Base-by-base conservation (phyloP, 1,140 invertebrate species). In the Bombus superbus region DNA sequence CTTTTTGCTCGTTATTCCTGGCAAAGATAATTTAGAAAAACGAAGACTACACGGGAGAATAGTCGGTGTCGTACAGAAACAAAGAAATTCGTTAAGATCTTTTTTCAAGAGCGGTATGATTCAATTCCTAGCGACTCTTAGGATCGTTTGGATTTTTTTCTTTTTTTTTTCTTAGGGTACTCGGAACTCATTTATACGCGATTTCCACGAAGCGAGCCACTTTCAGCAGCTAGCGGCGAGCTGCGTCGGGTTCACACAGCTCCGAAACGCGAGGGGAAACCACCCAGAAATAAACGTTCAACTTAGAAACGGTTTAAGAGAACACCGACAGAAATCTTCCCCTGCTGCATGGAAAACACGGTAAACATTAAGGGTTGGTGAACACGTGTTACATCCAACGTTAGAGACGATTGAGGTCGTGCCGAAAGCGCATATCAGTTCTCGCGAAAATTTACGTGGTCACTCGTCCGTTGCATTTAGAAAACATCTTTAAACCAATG, bases 281-380 rank as follows among this genome's bases (percentile, higher is more conserved):
- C 68, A 40, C 59, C 64, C 57, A 85, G 83, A 90, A 90, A 89
- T 88, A 89, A 88, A 87, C 82, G 76, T 80, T 84, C 15, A n/a
- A 11, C 38, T 47, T 28, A 22, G 10, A 40, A 77, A 44, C 68
- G 47, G 35, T n/a, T 68, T 66, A 81, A 78, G 73, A 66, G 81
- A 81, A 75, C 66, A 73, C 57, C 72, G 59, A 78, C 64, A 44
- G 53, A 44, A 79, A 68, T 82, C 73, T 64, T 75, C 76, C 64
- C 64, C 47, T 28, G 38, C 9, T 38, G 40, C 57, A 72, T 22
- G 86, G 42, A 66, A 69, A 87, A 82, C 78, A 72, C 66, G 82
- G 44, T 77, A 87, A 89, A 79, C 40, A 81, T 18, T 35, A 71
- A 66, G 71, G 86, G 76, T 87, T 89, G 79, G 81, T 66, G 85